These are phyloP conservation scores for Poecilia velifera DNA, from an alignment of 2,797 vertebrate genomes.

Conservation along the genomic window DNA sequence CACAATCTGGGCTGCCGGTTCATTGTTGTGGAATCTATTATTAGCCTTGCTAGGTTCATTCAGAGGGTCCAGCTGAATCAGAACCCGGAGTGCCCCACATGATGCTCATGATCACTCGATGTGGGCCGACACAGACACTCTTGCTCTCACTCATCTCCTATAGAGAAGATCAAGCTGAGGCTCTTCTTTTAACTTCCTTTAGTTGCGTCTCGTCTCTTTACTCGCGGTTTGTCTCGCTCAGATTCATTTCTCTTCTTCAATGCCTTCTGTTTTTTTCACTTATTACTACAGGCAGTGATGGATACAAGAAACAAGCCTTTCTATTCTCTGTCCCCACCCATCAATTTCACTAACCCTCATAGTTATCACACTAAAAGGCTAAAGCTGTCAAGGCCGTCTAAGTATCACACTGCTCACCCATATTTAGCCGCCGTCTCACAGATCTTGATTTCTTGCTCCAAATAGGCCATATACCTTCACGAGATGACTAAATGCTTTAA, in stretches of 20 bases:
- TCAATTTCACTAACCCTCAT: background rate
- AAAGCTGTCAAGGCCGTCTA: constrained; percentile 27
- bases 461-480: background rate
- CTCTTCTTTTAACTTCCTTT: constrained; percentile 6
- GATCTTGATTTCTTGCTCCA: background rate
- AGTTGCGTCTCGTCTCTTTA: background rate
- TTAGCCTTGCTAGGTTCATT: constrained; percentile 48
- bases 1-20: constrained; percentile 65
- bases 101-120: constrained; percentile 11
- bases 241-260: background rate
- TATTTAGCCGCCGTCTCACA: constrained; percentile 8
- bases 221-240: constrained; percentile 1
- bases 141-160: background rate
- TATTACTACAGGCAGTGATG: background rate
- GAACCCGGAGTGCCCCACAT: constrained; percentile 16
- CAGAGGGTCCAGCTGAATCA: constrained; percentile 23
- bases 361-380: constrained; percentile 22
- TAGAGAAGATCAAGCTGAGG: background rate
- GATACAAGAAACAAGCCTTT: background rate
- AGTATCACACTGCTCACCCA: constrained; percentile 8
- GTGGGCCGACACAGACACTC: constrained; percentile 30
- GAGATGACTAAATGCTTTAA: background rate
- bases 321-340: constrained; percentile 1
- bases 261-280: background rate
- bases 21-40: constrained; percentile 68